Base-by-base conservation (phyloP, 2,113 vertebrate species). In the Chiloscyllium plagiosum region DNA sequence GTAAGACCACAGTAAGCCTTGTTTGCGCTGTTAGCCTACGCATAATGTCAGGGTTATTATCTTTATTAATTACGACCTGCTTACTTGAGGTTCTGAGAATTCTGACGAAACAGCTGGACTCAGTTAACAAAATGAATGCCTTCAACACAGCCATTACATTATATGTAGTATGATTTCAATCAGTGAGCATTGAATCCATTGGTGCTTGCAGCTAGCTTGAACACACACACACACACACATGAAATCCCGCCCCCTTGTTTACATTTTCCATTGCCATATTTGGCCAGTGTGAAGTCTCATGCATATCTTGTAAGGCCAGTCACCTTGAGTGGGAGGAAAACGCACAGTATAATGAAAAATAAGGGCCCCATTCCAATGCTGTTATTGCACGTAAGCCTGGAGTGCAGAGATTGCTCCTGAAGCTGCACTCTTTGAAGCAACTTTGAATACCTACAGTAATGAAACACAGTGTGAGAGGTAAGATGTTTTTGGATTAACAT, bases 251-350 rank as follows among this genome's bases (percentile, higher is more conserved):
- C 98, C 96, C 97, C 95, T 6, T 98, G 98, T 99, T 99, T 98
- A 98, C 98, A 97, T 98, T 98, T 98, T 97, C 97, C 0, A 96
- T 97, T 97, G 96, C 97, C 97, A 97, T 98, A 98, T 97, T 98
- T 97, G 98, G 97, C 96, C 96, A 97, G 97, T 96, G 95, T 96
- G 96, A 97, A 97, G 96, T 96, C 97, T 96, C 96, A 93, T 22
- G 97, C 97, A 96, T 97, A 96, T 97, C 97, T 96, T 96, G 96
- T 96, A 96, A 97, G 97, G 97, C 96, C 96, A 95, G 97, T 97
- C 97, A 96, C 97, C 96, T 97, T 96, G 97, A 96, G 96, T 95
- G 94, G 94, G 94, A 95, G 94, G 68, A 72, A 95, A 95, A 13
- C 68, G 26, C 68, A 76, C 68, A 95, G 42, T 50, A 47, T 70